Evolutionary conservation across 1,140 invertebrate genomes (phyloP), one percentile per base, ranked within the genome.

Genomic region (Lordiphosa clarofinis): DNA sequence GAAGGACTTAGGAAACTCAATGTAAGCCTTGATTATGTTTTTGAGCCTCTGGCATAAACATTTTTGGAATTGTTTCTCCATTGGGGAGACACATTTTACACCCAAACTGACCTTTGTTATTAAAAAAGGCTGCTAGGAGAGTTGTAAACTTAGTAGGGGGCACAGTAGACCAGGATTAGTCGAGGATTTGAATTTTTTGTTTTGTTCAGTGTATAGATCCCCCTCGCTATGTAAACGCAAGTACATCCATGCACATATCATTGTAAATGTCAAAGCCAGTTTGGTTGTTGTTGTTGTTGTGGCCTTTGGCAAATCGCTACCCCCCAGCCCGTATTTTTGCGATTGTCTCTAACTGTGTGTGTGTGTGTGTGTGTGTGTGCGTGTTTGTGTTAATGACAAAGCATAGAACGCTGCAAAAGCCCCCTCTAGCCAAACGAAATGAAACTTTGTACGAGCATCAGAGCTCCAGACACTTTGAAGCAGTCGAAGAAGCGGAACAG

Each of bases 351-450:
- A 28, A 57, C 24, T 31, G 35, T 59, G 37, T 40, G 39, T 43
- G 42, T 60, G 38, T 54, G 11, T 39, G 36, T 71, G 66, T 53
- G 56, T 56, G 56, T 60, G 36, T 72, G 49, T 55, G 63, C 59
- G 70, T 74, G 73, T 79, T 71, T 74, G 73, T 76, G 81, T 75
- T 86, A 86, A 86, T 86, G 81, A 86, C 82, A 86, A 86, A 86
- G 81, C 74, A 81, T 86, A 86, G 81, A 86, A 86, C 64, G 67
- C 68, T 81, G 71, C 53, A 50, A 31, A 39, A 24, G 21, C 21
- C 21, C 56, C 73, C 73, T 53, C 63, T 35, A 68, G 50, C 69
- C 50, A 84, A 84, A 78, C 76, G 76, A 82, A 82, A 82, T 82
- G 76, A 82, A 82, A 82, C 76, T 82, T 82, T 82, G 78, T 78